Conservation (phyloP, 1,140 invertebrate genomes). For the Chironomus tepperi region DNA sequence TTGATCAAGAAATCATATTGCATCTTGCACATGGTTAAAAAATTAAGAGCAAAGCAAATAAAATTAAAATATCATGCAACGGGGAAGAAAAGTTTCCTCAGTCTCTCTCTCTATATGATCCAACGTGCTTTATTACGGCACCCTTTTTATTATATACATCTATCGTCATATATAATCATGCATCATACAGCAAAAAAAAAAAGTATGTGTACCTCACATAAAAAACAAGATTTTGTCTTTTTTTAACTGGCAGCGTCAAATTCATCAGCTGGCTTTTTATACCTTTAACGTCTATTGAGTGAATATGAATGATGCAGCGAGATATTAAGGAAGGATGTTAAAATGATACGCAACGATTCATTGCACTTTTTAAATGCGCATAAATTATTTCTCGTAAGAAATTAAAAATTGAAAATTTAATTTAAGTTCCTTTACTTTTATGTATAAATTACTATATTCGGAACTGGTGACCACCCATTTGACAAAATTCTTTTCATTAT, state of each 20-base stretch:
- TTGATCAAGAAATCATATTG: constrained; percentile 7
- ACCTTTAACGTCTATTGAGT: no score
- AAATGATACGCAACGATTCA: no score
- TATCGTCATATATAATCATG: not conserved
- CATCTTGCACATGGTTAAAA: constrained; percentile 1
- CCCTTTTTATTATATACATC: not conserved
- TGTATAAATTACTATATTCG: no score
- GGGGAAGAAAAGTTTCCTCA: constrained; percentile 2
- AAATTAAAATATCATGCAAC: constrained; percentile 9
- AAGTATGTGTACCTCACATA: not conserved
- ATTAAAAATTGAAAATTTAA: no score
- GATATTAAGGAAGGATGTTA: no score
- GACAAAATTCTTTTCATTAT: no score
- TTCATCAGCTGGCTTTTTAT: not conserved
- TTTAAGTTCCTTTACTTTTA: no score
- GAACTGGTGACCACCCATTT: no score
- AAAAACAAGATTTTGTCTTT: constrained; percentile 20
- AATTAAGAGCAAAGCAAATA: constrained; percentile 14
- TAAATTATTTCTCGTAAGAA: no score
- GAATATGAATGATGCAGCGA: no score
- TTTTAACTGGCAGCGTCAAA: constrained; percentile 5
- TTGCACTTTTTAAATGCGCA: no score
- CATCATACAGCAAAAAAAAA: not conserved
- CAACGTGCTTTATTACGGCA: not conserved
- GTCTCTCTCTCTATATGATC: not conserved